Conservation (phyloP, 2,113 vertebrate genomes). For the Tinamus guttatus region DNA sequence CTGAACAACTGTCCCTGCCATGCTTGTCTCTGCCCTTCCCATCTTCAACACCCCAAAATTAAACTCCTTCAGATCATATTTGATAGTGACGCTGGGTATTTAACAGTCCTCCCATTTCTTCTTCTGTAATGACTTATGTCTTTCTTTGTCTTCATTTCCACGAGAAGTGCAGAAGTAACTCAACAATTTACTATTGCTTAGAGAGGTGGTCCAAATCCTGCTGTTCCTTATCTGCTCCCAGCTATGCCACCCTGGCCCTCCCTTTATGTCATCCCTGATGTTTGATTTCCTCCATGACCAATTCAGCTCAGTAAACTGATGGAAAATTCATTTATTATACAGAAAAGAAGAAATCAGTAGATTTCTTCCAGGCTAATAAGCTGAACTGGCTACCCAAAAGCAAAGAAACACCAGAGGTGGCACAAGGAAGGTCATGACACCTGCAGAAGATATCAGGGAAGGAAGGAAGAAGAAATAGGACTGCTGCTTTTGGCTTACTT, state of each 20-base stretch:
- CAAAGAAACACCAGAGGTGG: not conserved
- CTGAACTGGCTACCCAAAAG: not conserved
- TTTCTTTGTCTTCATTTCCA: not conserved
- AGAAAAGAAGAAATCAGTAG: not conserved
- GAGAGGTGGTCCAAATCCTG: not conserved
- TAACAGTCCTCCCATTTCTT: not conserved
- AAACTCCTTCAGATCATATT: not conserved
- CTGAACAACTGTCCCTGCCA: not conserved
- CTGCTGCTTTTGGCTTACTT: not conserved
- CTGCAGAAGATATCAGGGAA: not conserved
- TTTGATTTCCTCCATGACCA: not conserved
- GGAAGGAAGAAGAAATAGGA: not conserved
- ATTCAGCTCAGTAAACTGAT: not conserved
- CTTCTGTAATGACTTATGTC: not conserved
- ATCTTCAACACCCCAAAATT: not conserved
- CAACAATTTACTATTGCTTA: not conserved
- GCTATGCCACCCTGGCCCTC: not conserved
- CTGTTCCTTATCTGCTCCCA: not conserved
- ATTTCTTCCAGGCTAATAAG: not conserved
- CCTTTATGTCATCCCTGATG: not conserved
- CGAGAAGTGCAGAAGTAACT: not conserved
- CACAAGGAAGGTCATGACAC: not conserved
- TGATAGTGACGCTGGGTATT: not conserved
- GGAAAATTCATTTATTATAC: not conserved
- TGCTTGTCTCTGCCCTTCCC: not conserved